Evolutionary conservation across 2,797 vertebrate species (phyloP), one percentile per base, ranked within the genome.

Genomic region (Onychomys torridus): DNA sequence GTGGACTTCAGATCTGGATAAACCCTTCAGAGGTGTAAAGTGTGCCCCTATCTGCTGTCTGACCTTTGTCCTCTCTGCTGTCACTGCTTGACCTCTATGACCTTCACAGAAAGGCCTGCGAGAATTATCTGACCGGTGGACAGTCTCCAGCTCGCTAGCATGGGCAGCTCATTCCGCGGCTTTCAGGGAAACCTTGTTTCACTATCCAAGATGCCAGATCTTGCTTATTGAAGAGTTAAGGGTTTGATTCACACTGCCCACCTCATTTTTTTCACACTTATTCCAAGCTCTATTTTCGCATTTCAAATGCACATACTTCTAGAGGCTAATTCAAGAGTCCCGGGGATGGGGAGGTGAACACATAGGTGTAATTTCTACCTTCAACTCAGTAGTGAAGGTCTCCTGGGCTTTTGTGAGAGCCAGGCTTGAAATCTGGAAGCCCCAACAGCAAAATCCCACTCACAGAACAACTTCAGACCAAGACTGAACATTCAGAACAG

Each of bases 401-500:
- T 95, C 93, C 57, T 17, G 57, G 85, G 67, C 43, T 37, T 79
- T 79, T 71, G 55, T 43, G 75, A 63, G 55, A 23, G 7, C 91
- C 78, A 17, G 71, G 6, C 29, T 16, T n/a, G 67, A 75, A 86
- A 75, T 96, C 92, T 79, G 43, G 16, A 61, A 95, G 69, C n/a
- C 90, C 61, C 67, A 92, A 55, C n/a, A n/a, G 46, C 65, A 69
- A 94, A n/a, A 65, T 34, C 85, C n/a, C 27, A 86, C 78, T 78
- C 88, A 71, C 84, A 96, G 83, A 81, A 61, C 65, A 94, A 91
- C 94, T 65, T 79, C 71, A 81, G 40, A 91, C 69, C 79, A 95
- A 95, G 91, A 95, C 32, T 82, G 90, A 91, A 85, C 52, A 16
- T 90, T 87, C 73, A 91, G 93, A 89, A 65, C 65, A 75, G 92